These are phyloP conservation scores for Cryptomyrus ogoouensis DNA, from an alignment of 2,113 vertebrate species.

Conservation along the genomic window DNA sequence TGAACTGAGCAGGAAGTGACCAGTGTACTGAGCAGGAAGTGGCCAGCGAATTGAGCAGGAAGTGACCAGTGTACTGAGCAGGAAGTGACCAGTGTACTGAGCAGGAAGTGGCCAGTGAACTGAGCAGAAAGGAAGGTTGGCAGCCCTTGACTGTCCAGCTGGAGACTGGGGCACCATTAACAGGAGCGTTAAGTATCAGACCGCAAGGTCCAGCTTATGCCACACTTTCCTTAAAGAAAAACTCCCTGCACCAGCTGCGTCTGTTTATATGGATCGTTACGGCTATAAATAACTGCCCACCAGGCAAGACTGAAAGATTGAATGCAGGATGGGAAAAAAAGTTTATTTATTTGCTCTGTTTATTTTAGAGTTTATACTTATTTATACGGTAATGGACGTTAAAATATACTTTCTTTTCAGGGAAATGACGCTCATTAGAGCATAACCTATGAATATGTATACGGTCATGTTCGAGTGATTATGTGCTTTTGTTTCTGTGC, in stretches of 20 bases:
- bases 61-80: too few relatives aligned
- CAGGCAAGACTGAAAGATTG: background rate
- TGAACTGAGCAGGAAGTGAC: too few relatives aligned
- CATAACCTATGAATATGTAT: background rate
- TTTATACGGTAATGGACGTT: background rate
- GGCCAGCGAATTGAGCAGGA: too few relatives aligned
- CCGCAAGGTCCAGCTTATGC: background rate
- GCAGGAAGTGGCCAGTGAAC: too few relatives aligned
- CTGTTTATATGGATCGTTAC: constrained; percentile 2
- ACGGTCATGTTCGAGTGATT: background rate
- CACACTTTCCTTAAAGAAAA: constrained; percentile 3
- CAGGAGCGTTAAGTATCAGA: background rate
- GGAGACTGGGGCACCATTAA: background rate
- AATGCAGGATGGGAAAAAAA: background rate
- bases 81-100: too few relatives aligned
- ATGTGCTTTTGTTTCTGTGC: background rate
- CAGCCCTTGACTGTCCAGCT: background rate
- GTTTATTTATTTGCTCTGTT: background rate
- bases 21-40: too few relatives aligned
- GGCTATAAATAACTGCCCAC: constrained; percentile 2
- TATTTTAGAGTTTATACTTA: background rate
- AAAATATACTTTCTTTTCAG: background rate
- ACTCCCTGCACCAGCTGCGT: background rate
- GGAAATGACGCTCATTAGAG: background rate
- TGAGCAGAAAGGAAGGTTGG: background rate